Percentiles rank a stretch among this genome's conserved stretches.
Evolutionary conservation across 2,113 vertebrate species (phyloP).

Genomic region (Cromileptes altivelis): DNA sequence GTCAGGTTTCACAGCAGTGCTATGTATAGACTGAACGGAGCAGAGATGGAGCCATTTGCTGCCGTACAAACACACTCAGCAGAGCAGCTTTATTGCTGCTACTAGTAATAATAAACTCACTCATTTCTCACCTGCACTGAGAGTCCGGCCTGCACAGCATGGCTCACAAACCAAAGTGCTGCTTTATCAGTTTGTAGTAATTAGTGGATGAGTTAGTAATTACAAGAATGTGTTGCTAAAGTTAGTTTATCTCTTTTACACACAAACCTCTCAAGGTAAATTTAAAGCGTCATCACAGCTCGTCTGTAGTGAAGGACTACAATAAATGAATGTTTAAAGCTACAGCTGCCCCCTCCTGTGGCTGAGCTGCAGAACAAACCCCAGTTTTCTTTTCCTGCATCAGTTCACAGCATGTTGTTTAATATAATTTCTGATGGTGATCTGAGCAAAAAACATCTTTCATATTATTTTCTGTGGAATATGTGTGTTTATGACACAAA

Average conservation of each 20-base stretch:
- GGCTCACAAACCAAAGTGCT: not conserved
- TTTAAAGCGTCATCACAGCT: no score
- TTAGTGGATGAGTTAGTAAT: no score
- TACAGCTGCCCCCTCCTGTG: constrained; percentile 18
- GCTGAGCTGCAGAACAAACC: not conserved
- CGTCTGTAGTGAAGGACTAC: no score
- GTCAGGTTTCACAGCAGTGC: constrained; percentile 57
- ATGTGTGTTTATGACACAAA: no score
- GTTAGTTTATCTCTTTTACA: not conserved
- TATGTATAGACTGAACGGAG: constrained; percentile 46
- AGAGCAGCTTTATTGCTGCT: not conserved
- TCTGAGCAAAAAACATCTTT: no score
- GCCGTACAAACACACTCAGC: constrained; percentile 11
- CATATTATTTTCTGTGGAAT: no score
- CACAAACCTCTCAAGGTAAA: not conserved
- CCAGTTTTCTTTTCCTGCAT: not conserved
- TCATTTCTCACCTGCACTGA: not conserved
- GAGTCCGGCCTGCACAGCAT: no score
- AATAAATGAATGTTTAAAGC: no score
- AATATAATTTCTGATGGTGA: no score
- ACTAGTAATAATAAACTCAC: not conserved
- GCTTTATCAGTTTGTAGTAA: not conserved
- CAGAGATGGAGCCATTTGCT: not conserved
- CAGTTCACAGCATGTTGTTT: no score
- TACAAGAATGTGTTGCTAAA: not conserved